A percentile compares a stretch with the other conserved stretches of the same genome.
Evolutionary conservation across 2,797 vertebrate genomes (phyloP).

Genomic region (Sciurus carolinensis): DNA sequence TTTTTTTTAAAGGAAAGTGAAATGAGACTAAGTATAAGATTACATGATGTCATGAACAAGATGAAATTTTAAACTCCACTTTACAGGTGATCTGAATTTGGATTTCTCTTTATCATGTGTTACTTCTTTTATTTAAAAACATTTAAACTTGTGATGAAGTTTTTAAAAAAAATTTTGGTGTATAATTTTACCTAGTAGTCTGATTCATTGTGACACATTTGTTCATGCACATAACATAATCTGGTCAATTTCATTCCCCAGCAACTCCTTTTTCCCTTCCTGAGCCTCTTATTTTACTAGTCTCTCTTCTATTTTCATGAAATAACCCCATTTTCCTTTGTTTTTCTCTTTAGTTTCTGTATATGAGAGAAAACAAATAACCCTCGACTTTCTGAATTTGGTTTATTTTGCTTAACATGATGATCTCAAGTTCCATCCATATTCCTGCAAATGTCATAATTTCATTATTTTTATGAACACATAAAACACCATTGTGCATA

Average conservation of each 20-base stretch:
- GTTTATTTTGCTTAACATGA: neutral
- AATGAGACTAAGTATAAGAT: neutral
- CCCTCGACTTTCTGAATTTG: neutral
- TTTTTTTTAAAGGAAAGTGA: neutral
- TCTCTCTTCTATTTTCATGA: neutral
- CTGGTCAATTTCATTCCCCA: neutral
- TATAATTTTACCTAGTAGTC: neutral
- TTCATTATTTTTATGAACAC: neutral
- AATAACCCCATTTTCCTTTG: neutral
- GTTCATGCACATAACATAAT: neutral
- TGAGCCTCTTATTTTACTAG: neutral
- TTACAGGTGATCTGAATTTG: neutral
- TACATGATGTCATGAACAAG: neutral
- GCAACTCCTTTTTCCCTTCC: neutral
- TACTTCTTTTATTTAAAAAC: neutral
- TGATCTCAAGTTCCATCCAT: neutral
- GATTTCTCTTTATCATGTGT: neutral
- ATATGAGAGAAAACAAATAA: neutral
- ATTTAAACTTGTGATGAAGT: conserved; percentile 4
- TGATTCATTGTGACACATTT: neutral
- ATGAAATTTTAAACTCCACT: neutral
- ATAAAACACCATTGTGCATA: neutral
- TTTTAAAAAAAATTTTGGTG: neutral
- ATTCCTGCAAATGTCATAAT: neutral
- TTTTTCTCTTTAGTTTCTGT: neutral